Evolutionary conservation across 2,113 vertebrate species (phyloP), one percentile per base, ranked within the genome.

Genomic region (Mirza zaza): DNA sequence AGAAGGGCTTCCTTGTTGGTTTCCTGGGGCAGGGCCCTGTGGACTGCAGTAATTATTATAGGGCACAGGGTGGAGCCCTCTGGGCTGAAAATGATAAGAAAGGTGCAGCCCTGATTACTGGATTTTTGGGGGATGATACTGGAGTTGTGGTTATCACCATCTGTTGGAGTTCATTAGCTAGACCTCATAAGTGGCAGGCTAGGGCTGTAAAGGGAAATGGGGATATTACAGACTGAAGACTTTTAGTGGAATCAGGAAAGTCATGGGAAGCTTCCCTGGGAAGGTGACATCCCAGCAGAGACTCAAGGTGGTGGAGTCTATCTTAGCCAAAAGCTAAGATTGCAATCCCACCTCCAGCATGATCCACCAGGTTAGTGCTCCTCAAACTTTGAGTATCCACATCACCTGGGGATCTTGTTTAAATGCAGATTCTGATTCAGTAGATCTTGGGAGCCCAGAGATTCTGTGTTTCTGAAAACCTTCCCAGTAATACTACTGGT

Each of bases 81-180:
- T 96, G 87, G 92, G 81, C 70, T 96, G 85, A 96, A 94, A 93
- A 97, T 96, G 89, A 97, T 97, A 98, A 94, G 98, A 97, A 94
- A 98, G 91, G 92, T 95, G 63, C 91, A 96, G 67, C 36, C 65
- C 57, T 98, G 93, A 98, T 98, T 98, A 98, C 42, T 94, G 42
- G 92, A 9, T 92, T 97, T 97, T 97, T 94, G 96, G 94, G 95
- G 65, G 87, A 81, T 96, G 82, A 97, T 97, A 90, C 71, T 97
- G 97, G 63, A 97, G 90, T 93, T 97, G 96, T 97, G 96, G 82
- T 96, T 95, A 93, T 76, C 97, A 79, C 80, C 89, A 94, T 52
- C 96, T 97, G 87, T 65, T 96, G 93, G 76, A 97, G 96, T 98
- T 97, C 93, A 95, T 70, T 97, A 97, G 80, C 92, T 71, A 61